Evolutionary conservation across 2,888 invertebrate genomes (phyloP).

Genomic region (Caenorhabditis becei): DNA sequence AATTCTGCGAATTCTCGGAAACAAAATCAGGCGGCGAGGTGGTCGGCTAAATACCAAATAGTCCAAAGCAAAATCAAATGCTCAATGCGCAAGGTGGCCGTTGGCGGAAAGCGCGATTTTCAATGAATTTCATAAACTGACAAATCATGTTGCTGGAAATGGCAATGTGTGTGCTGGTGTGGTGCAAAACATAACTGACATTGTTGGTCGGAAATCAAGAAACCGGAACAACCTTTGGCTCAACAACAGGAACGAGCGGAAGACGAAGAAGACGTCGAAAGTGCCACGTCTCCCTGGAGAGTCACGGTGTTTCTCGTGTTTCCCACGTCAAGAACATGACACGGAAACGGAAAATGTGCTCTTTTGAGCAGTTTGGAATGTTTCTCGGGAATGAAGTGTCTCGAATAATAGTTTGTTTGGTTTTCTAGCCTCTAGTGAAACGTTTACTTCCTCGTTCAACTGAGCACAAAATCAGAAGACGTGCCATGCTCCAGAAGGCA

Average conservation of each 20-base stretch:
- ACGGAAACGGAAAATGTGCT: too few species aligned
- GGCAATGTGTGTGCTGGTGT: slow-evolving; percentile 8
- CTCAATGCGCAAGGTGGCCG: slow-evolving; percentile 1
- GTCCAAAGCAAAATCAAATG: neutral
- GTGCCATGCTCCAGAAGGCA: neutral
- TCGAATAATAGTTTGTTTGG: slow-evolving; percentile 7
- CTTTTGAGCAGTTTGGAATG: neutral
- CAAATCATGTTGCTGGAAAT: slow-evolving; percentile 28
- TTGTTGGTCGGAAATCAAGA: neutral
- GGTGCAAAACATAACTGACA: slow-evolving; percentile 16
- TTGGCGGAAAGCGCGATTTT: slow-evolving; percentile 17
- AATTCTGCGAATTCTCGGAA: neutral
- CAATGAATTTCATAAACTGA: slow-evolving; percentile 56
- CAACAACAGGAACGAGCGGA: neutral
- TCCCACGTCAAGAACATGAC: too few species aligned
- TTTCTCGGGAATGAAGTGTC: too few species aligned
- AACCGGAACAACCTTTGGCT: neutral
- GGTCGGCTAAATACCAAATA: slow-evolving; percentile 3
- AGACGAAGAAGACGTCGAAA: neutral
- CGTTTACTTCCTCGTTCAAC: neutral
- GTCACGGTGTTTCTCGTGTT: neutral
- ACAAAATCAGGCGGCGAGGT: neutral
- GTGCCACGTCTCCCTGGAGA: neutral
- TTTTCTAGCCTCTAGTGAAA: neutral
- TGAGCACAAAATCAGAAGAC: neutral